Percentiles rank a stretch among this genome's conserved stretches.
phyloP scores from a whole-genome alignment of 1,140 invertebrate genomes.

The Akabosia matsudoensis region DNA sequence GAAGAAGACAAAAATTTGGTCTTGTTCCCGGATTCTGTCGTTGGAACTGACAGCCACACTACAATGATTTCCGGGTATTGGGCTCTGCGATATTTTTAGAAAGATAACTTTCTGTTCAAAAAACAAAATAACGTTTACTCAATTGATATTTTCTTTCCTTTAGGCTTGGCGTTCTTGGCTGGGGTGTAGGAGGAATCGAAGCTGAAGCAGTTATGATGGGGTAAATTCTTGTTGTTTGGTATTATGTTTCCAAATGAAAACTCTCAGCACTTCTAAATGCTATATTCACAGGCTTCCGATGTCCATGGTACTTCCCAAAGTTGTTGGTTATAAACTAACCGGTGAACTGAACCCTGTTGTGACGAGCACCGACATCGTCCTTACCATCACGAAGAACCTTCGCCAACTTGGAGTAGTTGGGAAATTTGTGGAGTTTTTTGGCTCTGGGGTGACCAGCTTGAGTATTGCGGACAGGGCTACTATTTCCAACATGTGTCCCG shows the following conservation, averaged over 20 bases:
- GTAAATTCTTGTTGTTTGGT: too few species aligned
- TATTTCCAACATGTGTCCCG: slow-evolving; percentile 96
- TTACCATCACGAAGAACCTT: slow-evolving; percentile 96
- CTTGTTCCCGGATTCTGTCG: slow-evolving; percentile 91
- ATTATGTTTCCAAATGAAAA: neutral
- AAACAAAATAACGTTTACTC: too few species aligned
- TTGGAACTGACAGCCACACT: slow-evolving; percentile 98
- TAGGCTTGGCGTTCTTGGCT: slow-evolving; percentile 68
- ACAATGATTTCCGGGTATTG: slow-evolving; percentile 99
- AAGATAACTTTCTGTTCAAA: too few species aligned
- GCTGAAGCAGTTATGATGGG: slow-evolving; percentile 89
- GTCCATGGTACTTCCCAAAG: slow-evolving; percentile 91
- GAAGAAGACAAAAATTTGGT: slow-evolving; percentile 51
- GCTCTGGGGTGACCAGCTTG: slow-evolving; percentile 80
- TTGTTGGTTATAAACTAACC: slow-evolving; percentile 87
- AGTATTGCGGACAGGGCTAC: slow-evolving; percentile 93
- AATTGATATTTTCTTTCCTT: too few species aligned
- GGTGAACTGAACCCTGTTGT: slow-evolving; percentile 67
- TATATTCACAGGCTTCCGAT: slow-evolving; percentile 90
- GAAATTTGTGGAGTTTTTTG: slow-evolving; percentile 98
- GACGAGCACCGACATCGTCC: slow-evolving; percentile 96
- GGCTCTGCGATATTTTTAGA: too few species aligned
- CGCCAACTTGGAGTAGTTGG: slow-evolving; percentile 92
- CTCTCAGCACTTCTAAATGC: too few species aligned
- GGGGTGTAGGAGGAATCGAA: slow-evolving; percentile 71